Base-by-base conservation (phyloP, 2,797 vertebrate genomes). In the Neosilurus mollespiculum region DNA sequence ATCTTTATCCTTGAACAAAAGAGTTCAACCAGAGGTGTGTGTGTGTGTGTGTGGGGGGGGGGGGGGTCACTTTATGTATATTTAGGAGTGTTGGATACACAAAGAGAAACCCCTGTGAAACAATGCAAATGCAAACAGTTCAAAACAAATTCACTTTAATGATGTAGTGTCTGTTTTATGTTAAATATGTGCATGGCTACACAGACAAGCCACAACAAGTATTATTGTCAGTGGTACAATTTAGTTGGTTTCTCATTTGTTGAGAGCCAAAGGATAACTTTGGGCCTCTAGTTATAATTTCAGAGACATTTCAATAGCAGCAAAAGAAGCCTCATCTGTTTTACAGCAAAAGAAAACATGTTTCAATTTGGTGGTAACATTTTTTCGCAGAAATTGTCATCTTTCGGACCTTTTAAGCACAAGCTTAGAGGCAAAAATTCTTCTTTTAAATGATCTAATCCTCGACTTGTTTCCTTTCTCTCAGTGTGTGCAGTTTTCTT, bases 101-200 rank as follows among this genome's bases (percentile, higher is more conserved):
- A 66, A 79, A 30, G 62, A 49, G 15, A 80, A 58, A 66, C 20
- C 37, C 53, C 30, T 37, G 77, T 30, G 2, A 79, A 53, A 30
- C 77, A 61, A 77, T 61, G 37, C 77, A 79, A 80, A 69, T 43
- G 11, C 65, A 69, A 58, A 78, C n/a, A 24, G 30, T 78, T n/a
- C 4, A 64, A 64, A 78, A 78, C 20, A 79, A 43, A 66, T 66
- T 79, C 22, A 53, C 65, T 54, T 51, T 6, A 61, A 43, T 77
- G n/a, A 61, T n/a, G 64, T 9, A 67, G 64, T 69, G 65, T 24
- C 37, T 37, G 64, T 58, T 80, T 80, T 58, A n/a, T 80, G 67
- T 80, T 69, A 83, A 66, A 78, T 83, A 49, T 70, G 75, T 78
- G 30, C 26, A 76, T 49, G 56, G 51, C 72, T 77, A n/a, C 75